These are phyloP conservation scores for Cabera pusaria DNA, from an alignment of 2,888 invertebrate genomes.

Conservation along the genomic window DNA sequence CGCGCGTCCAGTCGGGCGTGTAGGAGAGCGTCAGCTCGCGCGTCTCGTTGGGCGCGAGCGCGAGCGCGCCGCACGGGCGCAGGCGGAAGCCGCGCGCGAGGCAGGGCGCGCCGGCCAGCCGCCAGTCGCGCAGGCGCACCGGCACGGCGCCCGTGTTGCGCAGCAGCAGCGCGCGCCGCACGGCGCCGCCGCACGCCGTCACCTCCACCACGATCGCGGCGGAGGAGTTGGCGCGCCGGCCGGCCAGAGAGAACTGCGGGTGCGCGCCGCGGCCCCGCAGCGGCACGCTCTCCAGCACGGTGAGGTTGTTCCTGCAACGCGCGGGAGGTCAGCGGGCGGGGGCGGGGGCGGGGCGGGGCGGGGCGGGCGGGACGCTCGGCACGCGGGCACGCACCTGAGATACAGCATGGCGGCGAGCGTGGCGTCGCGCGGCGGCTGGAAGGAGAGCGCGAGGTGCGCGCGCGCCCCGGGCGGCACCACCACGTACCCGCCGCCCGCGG, in stretches of 20 bases:
- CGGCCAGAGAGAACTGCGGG: constrained; percentile 94
- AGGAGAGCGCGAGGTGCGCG: constrained; percentile 69
- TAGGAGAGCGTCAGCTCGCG: constrained; percentile 51
- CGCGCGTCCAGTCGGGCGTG: constrained; percentile 59
- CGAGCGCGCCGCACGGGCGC: constrained; percentile 57
- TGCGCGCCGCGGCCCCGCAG: constrained; percentile 92
- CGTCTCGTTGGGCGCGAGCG: constrained; percentile 59
- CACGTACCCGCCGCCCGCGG: constrained; percentile 37
- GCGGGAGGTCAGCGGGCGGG: constrained; percentile 56
- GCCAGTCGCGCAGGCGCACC: constrained; percentile 85
- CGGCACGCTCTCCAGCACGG: constrained; percentile 93
- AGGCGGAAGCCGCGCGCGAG: constrained; percentile 63
- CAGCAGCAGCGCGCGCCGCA: constrained; percentile 66
- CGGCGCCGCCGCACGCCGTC: constrained; percentile 89
- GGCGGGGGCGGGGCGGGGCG: no score
- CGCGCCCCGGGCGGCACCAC: constrained; percentile 84
- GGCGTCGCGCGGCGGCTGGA: constrained; percentile 38
- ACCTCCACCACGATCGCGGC: constrained; percentile 93
- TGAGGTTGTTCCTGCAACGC: constrained; percentile 92
- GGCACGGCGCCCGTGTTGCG: constrained; percentile 96
- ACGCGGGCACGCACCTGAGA: no score
- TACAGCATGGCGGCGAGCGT: no score
- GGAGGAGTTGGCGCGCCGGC: constrained; percentile 90
- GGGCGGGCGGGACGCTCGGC: no score
- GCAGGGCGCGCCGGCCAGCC: constrained; percentile 56